Evolutionary conservation across 2,797 vertebrate species (phyloP).

Genomic region (Streptopelia turtur): DNA sequence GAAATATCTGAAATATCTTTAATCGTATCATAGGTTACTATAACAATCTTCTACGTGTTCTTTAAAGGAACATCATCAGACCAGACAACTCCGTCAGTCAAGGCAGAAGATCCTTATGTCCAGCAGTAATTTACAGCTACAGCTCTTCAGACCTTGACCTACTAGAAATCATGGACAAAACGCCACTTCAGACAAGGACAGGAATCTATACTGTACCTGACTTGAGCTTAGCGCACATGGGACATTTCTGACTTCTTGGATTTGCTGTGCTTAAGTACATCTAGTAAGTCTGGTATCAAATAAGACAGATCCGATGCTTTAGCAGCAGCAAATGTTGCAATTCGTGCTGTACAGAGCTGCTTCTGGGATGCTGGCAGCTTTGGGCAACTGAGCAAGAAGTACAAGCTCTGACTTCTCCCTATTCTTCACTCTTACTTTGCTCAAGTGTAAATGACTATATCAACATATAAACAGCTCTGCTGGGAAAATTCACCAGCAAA

Average conservation of each 20-base stretch:
- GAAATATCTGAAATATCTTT: neutral
- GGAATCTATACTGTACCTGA: neutral
- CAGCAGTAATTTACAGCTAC: neutral
- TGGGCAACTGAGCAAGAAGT: neutral
- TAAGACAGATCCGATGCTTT: neutral
- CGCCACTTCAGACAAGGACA: neutral
- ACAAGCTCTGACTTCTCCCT: neutral
- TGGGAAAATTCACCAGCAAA: neutral
- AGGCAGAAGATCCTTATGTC: neutral
- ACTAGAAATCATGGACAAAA: neutral
- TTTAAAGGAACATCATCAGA: neutral
- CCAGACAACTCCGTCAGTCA: neutral
- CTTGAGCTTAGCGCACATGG: neutral
- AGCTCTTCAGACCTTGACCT: neutral
- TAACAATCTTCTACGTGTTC: neutral
- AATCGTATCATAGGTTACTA: neutral
- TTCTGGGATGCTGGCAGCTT: neutral
- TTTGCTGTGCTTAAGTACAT: neutral
- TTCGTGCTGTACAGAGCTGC: neutral
- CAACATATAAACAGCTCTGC: neutral
- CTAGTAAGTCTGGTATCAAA: neutral
- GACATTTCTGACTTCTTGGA: neutral
- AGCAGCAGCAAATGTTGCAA: neutral
- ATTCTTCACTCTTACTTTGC: neutral
- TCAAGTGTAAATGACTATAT: neutral